These are phyloP conservation scores for Sialia sialis DNA, from an alignment of 2,113 vertebrate species.

Conservation along the genomic window DNA sequence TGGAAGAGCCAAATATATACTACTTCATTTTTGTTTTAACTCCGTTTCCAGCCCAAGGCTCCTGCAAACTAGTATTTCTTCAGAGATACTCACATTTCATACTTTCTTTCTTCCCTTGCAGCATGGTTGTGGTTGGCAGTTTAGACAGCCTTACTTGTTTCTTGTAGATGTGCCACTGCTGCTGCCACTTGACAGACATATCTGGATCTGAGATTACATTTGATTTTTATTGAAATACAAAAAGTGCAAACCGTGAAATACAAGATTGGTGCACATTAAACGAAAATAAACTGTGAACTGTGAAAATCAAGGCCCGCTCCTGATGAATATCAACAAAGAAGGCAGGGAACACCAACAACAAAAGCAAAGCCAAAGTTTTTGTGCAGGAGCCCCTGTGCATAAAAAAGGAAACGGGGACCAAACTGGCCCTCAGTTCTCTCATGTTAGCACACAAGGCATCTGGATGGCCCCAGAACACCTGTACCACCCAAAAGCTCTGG, in stretches of 20 bases:
- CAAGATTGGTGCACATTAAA: slow-evolving; percentile 69
- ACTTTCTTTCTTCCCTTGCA: neutral
- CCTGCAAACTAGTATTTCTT: neutral
- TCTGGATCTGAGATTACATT: slow-evolving; percentile 20
- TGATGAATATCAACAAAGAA: neutral
- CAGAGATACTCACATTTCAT: neutral
- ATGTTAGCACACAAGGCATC: slow-evolving; percentile 11
- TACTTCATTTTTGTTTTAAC: neutral
- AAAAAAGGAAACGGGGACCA: neutral
- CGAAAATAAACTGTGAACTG: slow-evolving; percentile 61
- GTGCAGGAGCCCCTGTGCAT: neutral
- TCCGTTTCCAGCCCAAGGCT: neutral
- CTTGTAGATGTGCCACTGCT: neutral
- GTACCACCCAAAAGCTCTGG: neutral
- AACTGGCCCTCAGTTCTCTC: neutral
- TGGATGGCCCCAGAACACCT: neutral
- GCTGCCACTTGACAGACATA: neutral
- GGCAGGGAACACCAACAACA: neutral
- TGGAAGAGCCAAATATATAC: neutral
- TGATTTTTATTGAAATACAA: slow-evolving; percentile 81
- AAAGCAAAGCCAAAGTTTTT: neutral
- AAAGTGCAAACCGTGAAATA: slow-evolving; percentile 78
- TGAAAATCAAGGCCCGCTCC: slow-evolving; percentile 17
- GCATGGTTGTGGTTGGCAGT: neutral
- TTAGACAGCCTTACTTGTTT: neutral